Evolutionary conservation across 2,113 vertebrate species (phyloP).

Genomic region (Canis aureus): DNA sequence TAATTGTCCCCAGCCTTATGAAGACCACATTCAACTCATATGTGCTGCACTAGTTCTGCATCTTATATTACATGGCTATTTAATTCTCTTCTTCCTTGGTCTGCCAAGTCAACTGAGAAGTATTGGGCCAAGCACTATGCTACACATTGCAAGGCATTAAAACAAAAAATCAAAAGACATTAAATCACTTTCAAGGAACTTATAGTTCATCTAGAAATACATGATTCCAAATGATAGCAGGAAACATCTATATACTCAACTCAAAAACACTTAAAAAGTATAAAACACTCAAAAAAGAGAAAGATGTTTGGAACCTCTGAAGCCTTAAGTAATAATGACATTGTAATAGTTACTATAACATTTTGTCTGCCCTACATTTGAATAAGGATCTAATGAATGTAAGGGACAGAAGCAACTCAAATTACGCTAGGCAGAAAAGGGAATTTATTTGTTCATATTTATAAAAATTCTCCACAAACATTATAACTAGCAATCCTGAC

Average conservation of each 20-base stretch:
- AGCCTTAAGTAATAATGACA: background rate
- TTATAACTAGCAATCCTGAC: background rate
- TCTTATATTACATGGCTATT: background rate
- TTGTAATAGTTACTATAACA: background rate
- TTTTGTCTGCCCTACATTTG: background rate
- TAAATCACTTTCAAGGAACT: background rate
- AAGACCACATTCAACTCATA: background rate
- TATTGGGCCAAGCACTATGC: background rate
- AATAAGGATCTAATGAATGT: background rate
- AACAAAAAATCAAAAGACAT: background rate
- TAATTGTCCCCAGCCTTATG: background rate
- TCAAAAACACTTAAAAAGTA: background rate
- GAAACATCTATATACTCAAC: background rate
- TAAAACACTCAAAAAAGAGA: conserved; percentile 18
- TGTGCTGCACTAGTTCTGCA: background rate
- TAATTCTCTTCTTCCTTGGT: background rate
- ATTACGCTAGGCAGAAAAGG: background rate
- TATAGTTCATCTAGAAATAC: background rate
- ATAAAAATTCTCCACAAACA: background rate
- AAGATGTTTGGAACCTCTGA: background rate
- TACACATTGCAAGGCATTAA: background rate
- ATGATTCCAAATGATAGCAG: background rate
- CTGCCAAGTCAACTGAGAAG: background rate
- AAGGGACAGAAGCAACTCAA: conserved; percentile 33
- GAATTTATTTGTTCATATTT: background rate